Evolutionary conservation across 2,888 invertebrate genomes (phyloP), one percentile per base, ranked within the genome.

Genomic region (Arge pagana): DNA sequence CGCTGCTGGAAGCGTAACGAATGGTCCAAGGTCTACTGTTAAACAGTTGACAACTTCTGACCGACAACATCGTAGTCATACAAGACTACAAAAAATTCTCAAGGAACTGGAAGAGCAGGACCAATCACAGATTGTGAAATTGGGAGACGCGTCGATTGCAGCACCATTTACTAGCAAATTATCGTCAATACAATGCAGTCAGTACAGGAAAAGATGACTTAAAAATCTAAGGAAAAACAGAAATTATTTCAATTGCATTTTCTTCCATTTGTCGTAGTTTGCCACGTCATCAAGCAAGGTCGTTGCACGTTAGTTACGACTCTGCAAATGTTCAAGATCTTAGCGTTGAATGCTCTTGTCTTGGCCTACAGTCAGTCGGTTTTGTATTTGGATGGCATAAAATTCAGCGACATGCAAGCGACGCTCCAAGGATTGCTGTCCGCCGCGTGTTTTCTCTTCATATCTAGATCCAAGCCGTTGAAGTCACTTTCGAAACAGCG

Each of bases 241-340:
- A 11, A 15, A 11, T 21, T 23, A 42, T 19, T 13, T 16, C 8
- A 11, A 28, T 54, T 41, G 41, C n/a, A 19, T 33, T 50, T 49
- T 52, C 30, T 39, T 23, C 26, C 11, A 37, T 33, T 11, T 33
- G 33, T 33, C 83, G 48, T 81, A 96, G 97, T 99, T 70, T 98
- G 96, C 72, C 96, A 99, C 80, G 93, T 99, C 57, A 97, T 99
- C 70, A 99, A 99, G 76, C 99, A 99, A 81, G 99, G 99, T 1
- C 87, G 99, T 16, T 99, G 99, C 76, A 99, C 99, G 0, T 80
- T 99, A 54, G 99, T 99, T 15, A 99, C 99, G 0, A 99, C 99
- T 0, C 81, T 99, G 54, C 99, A 99, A 79, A 99, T 99, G 99
- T 99, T 99, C 80, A 99, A 99, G 82, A 99, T 99, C 65, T 81